Base-by-base conservation (phyloP, 2,113 vertebrate genomes). In the Pyrgilauda ruficollis region DNA sequence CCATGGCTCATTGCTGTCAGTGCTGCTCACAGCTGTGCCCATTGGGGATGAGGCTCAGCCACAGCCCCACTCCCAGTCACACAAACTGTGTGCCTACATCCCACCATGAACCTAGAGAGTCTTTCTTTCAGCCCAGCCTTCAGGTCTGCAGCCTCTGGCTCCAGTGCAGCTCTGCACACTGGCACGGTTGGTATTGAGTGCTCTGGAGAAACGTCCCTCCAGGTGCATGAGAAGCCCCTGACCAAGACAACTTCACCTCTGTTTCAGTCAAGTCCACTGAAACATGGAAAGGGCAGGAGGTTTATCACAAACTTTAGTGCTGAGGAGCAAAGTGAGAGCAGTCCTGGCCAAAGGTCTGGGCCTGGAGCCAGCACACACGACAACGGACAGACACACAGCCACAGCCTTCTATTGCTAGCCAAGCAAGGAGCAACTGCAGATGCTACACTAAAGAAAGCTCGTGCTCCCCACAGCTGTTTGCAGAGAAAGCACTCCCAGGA, bases 391-490 rank as follows among this genome's bases (percentile, higher is more conserved):
- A 77, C 20, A 6, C 27, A 81, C 27, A 70, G 69, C 61, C 92
- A 91, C 81, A 81, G 61, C 47, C 58, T 91, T 75, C 87, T 72
- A 27, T 19, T 94, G 74, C 80, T 46, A 56, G 72, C 68, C 77
- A 78, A 70, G 44, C 1, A 1, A 93, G 76, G 43, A 94, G 61
- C 83, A 70, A 47, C 64, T 81, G 52, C 63, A 96, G 80, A 81
- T 89, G 61, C 76, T 92, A 64, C 61, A 67, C 89, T 81, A 97
- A 94, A 95, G 91, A 87, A 94, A 96, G 80, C 76, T 49, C 13
- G 1, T 27, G 41, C 56, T 92, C 64, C 30, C 47, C 52, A 50
- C 84, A 86, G 88, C 76, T 90, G 73, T 55, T 80, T 70, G 47
- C n/a, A 84, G 50, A 77, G 18, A 84, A 93, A 86, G n/a, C 30